Base-by-base conservation (phyloP, 2,113 vertebrate genomes). In the Halcyon malimbica region DNA sequence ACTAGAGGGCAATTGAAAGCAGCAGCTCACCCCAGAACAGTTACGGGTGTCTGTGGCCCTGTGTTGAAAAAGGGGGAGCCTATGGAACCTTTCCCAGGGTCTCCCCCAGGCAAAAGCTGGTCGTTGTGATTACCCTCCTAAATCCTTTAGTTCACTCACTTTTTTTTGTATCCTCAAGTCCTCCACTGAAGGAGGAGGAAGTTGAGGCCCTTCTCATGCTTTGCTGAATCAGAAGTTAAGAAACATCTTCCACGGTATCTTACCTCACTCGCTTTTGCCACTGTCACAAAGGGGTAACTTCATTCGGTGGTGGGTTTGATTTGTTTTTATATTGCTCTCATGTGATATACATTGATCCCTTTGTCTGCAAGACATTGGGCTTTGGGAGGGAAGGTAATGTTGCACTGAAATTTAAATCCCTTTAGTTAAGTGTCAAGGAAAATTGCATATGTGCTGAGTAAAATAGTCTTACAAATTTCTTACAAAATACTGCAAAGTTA, bases 1-100 rank as follows among this genome's bases (percentile, higher is more conserved):
- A 94, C 96, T 96, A 97, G 96, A 96, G 95, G 96, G 95, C 96
- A 94, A 96, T 94, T 96, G 71, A 90, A 95, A 93, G 75, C 94
- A 92, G n/a, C 68, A 92, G 79, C 7, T 81, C 73, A 35, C 70
- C 90, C 92, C 67, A 88, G 67, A 69, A 73, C 41, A 56, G n/a
- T 59, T 94, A 24, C 0, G 9, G 39, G 69, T 87, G 87, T 17
- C 33, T 82, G 53, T 95, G 78, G 48, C 73, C 82, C 31, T 54
- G 31, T 44, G 48, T 28, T 70, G 81, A 33, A 80, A 65, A 83
- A 88, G 57, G 39, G 31, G 35, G 70, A 83, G 39, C 44, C 54
- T 25, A 0, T 6, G 28, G 29, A 85, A 71, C 8, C 50, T 73
- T 87, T 70, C 10, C 46, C 31, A 74, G 50, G 29, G 59, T 57